Evolutionary conservation across 64 coral and sea anemone species (phyloP).

Genomic region (Pocillopora verrucosa): DNA sequence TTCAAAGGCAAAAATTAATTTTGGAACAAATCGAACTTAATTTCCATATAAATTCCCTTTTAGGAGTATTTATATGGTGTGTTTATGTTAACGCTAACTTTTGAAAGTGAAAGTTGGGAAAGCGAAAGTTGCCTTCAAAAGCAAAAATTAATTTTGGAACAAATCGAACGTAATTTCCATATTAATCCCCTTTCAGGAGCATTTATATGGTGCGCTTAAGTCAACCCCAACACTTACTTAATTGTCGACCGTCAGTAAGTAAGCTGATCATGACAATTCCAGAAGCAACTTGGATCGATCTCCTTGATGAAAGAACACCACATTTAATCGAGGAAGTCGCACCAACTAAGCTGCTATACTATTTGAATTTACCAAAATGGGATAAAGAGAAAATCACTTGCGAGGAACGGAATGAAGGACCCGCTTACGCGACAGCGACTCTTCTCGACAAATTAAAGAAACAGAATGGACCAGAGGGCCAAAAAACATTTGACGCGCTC

Average conservation of each 20-base stretch:
- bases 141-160: not conserved
- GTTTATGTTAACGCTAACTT: not conserved
- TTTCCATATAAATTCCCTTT: not conserved
- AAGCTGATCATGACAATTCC: not conserved
- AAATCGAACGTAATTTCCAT: not conserved
- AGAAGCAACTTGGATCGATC: constrained; percentile 15
- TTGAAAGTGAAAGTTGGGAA: not conserved
- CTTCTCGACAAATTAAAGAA: constrained; percentile 49
- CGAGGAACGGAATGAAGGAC: constrained; percentile 35
- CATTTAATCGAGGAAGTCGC: constrained; percentile 56
- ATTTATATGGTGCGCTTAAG: not conserved
- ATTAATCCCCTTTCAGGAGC: not conserved
- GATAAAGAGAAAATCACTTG: constrained; percentile 73
- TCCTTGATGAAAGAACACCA: constrained; percentile 31
- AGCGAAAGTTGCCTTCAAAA: not conserved
- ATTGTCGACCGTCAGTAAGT: not conserved
- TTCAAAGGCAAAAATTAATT: not conserved
- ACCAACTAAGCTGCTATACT: constrained; percentile 48
- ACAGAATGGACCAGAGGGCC: constrained; percentile 17
- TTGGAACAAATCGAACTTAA: not conserved
- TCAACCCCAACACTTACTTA: not conserved
- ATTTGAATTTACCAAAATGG: constrained; percentile 10
- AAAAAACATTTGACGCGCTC: constrained; percentile 61
- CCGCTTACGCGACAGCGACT: constrained; percentile 41
- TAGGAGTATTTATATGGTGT: not conserved